phyloP scores from a whole-genome alignment of 2,797 vertebrate genomes.

The Lepidocolaptes lacrymiger region DNA sequence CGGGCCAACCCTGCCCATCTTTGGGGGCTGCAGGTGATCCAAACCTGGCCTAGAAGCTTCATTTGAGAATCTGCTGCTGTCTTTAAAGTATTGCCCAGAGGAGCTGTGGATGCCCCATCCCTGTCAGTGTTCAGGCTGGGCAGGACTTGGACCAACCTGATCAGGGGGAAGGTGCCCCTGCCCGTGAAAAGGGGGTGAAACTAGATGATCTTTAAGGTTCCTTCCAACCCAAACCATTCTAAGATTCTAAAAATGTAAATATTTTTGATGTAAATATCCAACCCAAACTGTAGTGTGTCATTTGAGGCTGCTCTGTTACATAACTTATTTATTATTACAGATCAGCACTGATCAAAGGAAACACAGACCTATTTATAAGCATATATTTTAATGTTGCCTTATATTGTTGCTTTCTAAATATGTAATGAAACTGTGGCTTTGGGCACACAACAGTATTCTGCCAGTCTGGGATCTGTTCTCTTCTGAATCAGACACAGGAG shows the following conservation, averaged over 20 bases:
- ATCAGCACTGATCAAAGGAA: neutral
- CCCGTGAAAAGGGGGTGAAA: neutral
- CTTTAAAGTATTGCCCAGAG: neutral
- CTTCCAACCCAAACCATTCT: neutral
- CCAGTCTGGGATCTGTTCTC: neutral
- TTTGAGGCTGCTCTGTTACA: neutral
- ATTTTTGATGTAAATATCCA: neutral
- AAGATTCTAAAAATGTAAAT: neutral
- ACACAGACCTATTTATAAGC: neutral
- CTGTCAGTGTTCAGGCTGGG: neutral
- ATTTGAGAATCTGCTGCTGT: neutral
- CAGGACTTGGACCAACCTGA: neutral
- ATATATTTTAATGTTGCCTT: neutral
- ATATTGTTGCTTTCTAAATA: neutral
- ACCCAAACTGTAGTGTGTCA: fast-evolving
- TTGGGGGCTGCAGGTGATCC: neutral
- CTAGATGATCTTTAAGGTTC: neutral
- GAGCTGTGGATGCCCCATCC: neutral
- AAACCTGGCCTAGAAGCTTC: neutral
- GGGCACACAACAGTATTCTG: neutral
- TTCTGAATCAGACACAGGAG: neutral
- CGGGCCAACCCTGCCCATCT: neutral
- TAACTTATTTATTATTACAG: fast-evolving
- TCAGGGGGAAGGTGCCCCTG: neutral
- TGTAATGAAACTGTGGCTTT: neutral